A percentile compares a stretch with the other conserved stretches of the same genome.
Evolutionary conservation across 1,140 invertebrate species (phyloP).

Genomic region (Muscidifurax raptorellus): DNA sequence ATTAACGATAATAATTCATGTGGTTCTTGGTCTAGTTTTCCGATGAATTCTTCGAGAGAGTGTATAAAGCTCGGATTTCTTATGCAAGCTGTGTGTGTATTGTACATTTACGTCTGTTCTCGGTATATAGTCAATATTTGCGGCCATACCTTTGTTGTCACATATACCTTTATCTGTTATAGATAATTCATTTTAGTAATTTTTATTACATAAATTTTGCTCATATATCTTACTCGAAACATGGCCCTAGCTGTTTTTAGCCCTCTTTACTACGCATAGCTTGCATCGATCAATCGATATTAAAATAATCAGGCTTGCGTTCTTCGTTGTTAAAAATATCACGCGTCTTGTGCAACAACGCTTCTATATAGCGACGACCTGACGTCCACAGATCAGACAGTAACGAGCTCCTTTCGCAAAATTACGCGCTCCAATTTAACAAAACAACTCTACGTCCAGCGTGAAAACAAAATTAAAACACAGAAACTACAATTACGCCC

Average conservation of each 20-base stretch:
- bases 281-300: no score
- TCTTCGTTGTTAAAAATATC: no score
- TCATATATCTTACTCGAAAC: no score
- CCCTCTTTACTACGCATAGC: no score
- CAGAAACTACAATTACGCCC: no score
- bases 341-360: no score
- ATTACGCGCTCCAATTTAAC: neutral
- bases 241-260: no score
- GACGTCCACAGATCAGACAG: no score
- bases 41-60: neutral
- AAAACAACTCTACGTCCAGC: neutral
- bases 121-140: neutral
- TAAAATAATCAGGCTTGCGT: no score
- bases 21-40: conserved; percentile 18
- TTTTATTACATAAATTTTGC: neutral
- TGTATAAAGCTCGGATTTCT: neutral
- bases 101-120: neutral
- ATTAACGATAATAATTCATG: conserved; percentile 12
- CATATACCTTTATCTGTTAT: neutral
- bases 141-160: neutral
- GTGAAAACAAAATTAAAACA: neutral
- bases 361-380: no score
- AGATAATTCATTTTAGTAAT: neutral
- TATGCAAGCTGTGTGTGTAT: neutral
- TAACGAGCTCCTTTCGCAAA: neutral